A percentile compares a stretch with the other conserved stretches of the same genome.
Evolutionary conservation across 2,888 invertebrate species (phyloP).

Genomic region (Xestia xanthographa): DNA sequence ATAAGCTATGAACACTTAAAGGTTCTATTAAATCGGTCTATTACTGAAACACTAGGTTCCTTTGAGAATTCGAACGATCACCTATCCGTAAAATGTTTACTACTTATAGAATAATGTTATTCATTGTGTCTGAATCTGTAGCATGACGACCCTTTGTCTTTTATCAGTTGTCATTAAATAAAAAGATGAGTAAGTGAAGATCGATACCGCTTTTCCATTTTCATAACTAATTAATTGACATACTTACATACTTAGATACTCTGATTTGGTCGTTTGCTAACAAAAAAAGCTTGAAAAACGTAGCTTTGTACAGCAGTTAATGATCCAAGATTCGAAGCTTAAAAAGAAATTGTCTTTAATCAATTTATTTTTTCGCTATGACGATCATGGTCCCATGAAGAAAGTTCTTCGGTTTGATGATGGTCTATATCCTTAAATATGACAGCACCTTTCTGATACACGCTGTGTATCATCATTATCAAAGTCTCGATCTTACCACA

Average conservation of each 20-base stretch:
- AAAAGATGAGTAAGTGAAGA: not conserved
- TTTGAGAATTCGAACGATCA: not conserved
- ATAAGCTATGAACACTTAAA: constrained; percentile 50
- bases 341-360: not conserved
- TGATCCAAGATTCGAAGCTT: not conserved
- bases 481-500: not conserved
- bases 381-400: not conserved
- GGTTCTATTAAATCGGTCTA: constrained; percentile 18
- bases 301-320: not conserved
- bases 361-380: not conserved
- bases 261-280: not conserved
- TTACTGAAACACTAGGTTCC: constrained; percentile 1
- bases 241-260: too few relatives aligned
- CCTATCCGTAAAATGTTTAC: constrained; percentile 13
- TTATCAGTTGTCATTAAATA: not conserved
- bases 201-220: not conserved
- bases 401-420: not conserved
- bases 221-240: not conserved
- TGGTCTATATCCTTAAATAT: not conserved
- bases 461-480: not conserved
- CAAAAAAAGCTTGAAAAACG: not conserved
- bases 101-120: not conserved
- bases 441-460: too few relatives aligned
- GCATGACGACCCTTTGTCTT: not conserved
- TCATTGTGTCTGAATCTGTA: not conserved